These are phyloP conservation scores for Plumapathes pennacea DNA, from an alignment of 92 coral and sea anemone genomes.

Conservation along the genomic window DNA sequence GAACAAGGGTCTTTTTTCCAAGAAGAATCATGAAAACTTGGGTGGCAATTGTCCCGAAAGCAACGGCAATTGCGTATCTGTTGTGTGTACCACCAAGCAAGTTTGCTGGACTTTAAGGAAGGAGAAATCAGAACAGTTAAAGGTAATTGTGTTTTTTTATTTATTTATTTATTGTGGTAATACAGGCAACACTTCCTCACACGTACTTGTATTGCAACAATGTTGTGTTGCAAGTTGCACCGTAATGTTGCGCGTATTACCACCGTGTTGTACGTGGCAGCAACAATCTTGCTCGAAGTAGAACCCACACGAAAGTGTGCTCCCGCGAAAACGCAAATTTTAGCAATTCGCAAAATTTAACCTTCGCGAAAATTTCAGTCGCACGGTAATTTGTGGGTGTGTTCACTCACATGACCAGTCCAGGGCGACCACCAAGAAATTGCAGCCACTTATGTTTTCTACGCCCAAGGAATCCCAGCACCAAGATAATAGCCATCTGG, in stretches of 20 bases:
- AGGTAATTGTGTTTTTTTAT: not conserved
- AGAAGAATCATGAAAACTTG: not conserved
- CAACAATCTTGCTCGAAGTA: no score
- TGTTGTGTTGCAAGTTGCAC: no score
- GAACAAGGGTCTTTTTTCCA: no score
- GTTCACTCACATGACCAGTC: constrained; percentile 7
- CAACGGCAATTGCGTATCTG: constrained; percentile 21
- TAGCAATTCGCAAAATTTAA: no score
- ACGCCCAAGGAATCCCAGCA: constrained; percentile 1
- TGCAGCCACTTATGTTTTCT: not conserved
- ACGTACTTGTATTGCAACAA: no score
- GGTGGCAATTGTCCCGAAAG: constrained; percentile 23
- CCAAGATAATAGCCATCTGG: constrained; percentile 12
- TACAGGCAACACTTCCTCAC: not conserved
- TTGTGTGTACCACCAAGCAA: not conserved
- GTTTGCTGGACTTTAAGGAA: constrained; percentile 6
- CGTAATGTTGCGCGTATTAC: no score
- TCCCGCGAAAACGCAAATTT: no score
- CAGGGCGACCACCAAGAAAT: constrained; percentile 5
- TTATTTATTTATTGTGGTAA: not conserved
- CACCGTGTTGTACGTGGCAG: no score
- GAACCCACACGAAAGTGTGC: no score
- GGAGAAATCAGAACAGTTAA: not conserved
- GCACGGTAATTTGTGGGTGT: not conserved
- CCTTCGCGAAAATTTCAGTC: no score